Base-by-base conservation (phyloP, 2,797 vertebrate species). In the Salarias fasciatus region DNA sequence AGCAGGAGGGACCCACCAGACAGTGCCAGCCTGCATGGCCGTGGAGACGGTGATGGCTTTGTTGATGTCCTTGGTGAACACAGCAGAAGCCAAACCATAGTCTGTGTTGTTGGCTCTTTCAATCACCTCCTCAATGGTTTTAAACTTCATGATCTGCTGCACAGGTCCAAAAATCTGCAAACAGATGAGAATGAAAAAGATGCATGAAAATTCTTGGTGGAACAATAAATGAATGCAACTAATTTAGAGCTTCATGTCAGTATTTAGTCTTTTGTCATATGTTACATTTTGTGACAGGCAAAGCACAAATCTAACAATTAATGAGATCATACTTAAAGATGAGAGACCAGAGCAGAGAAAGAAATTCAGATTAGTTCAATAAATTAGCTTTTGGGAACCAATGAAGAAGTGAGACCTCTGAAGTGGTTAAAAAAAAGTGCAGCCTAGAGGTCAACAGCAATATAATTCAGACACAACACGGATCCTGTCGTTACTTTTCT, bases 141-240 rank as follows among this genome's bases (percentile, higher is more conserved):
- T 98, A 90, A 99, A 99, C 89, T 96, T 95, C 93, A 99, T 88
- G 78, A 99, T 97, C 92, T 95, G 95, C 91, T 99, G 98, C 67
- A 99, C 98, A 0, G 98, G 98, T 38, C 98, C 98, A 90, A 99
- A 99, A 88, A 99, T 99, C 98, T 99, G 88, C 37, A 88, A 84
- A 33, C 40, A 62, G 1, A 40, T 6, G 12, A 54, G 9, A 52
- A 52, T 7, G 56, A 42, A 69, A 4, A 30, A 42, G 3, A 13
- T 14, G 45, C 5, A 18, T 28, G 4, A 24, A 2, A 24, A 24
- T 24, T 24, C 2, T 3, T 24, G 18, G 18, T 24, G 18, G 18
- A 24, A 24, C 18, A 24, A 2, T 24, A 24, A 24, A 24, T 24
- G 18, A 18, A 24, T 24, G 18, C 18, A 24, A 24, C 18, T 24